A percentile compares a stretch with the other conserved stretches of the same genome.
Evolutionary conservation across 1,140 invertebrate species (phyloP).

Genomic region (Monochamus saltuarius): DNA sequence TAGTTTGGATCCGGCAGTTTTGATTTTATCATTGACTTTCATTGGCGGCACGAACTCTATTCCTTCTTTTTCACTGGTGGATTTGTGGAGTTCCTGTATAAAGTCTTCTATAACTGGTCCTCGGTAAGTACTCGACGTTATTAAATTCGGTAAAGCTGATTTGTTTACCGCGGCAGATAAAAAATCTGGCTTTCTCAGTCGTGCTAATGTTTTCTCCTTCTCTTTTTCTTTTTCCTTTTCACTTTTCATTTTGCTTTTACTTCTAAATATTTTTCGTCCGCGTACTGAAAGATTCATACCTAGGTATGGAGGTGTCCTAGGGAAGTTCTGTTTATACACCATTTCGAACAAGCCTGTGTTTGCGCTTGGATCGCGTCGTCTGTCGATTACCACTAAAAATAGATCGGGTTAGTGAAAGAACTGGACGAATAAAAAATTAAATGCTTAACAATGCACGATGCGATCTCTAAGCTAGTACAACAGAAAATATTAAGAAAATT

Average conservation of each 20-base stretch:
- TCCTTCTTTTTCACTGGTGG: conserved; percentile 6
- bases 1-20: conserved; percentile 8
- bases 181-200: conserved; percentile 36
- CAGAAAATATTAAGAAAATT: no score
- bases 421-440: background rate
- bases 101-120: conserved; percentile 59
- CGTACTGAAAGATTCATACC: conserved; percentile 75
- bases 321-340: conserved; percentile 71
- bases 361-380: conserved; percentile 71
- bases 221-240: conserved; percentile 21
- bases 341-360: conserved; percentile 86
- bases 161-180: background rate
- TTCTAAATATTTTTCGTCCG: conserved; percentile 54
- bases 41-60: conserved; percentile 32
- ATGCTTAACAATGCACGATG: no score
- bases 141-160: conserved; percentile 28
- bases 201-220: conserved; percentile 22
- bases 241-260: conserved; percentile 24
- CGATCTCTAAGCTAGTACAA: no score
- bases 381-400: conserved; percentile 83
- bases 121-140: conserved; percentile 43
- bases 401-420: background rate
- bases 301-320: conserved; percentile 79
- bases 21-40: conserved; percentile 14
- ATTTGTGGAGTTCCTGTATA: conserved; percentile 54